A percentile compares a stretch with the other conserved stretches of the same genome.
Evolutionary conservation across 1,140 invertebrate species (phyloP).

Genomic region (Dendrolimus kikuchii): DNA sequence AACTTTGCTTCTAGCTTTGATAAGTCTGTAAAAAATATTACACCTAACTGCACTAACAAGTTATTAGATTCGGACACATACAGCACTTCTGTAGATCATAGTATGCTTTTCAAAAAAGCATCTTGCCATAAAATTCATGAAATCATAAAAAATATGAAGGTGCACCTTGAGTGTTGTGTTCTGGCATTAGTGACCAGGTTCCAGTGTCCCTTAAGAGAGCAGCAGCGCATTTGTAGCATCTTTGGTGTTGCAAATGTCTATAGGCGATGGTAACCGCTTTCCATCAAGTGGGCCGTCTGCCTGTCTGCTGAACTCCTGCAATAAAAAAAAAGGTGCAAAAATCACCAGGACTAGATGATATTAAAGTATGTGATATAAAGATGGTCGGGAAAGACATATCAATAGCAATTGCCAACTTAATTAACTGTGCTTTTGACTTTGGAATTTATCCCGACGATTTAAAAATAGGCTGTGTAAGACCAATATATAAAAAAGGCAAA

Average conservation of each 20-base stretch:
- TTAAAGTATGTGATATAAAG: slow-evolving; percentile 20
- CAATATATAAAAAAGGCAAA: slow-evolving; percentile 26
- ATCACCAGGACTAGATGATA: slow-evolving; percentile 17
- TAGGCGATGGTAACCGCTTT: no score
- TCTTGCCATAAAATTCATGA: slow-evolving; percentile 13
- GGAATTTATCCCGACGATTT: slow-evolving; percentile 18
- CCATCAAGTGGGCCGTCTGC: no score
- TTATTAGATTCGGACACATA: slow-evolving; percentile 8
- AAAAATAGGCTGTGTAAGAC: slow-evolving; percentile 21
- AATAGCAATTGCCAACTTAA: slow-evolving; percentile 14
- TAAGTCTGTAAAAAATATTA: slow-evolving; percentile 8
- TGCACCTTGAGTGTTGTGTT: no score
- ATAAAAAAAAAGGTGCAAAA: no score
- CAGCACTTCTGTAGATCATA: slow-evolving; percentile 8
- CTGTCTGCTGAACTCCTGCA: no score
- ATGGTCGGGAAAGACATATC: slow-evolving; percentile 6
- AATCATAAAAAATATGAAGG: slow-evolving; percentile 20
- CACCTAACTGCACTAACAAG: slow-evolving; percentile 17
- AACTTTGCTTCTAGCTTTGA: slow-evolving; percentile 21
- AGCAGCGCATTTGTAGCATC: no score
- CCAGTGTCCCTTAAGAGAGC: no score
- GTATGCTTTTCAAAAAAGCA: slow-evolving; percentile 23
- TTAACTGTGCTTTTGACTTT: slow-evolving; percentile 16
- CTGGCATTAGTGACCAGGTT: no score
- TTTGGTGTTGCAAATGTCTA: no score